Evolutionary conservation across 2,888 invertebrate species (phyloP), one percentile per base, ranked within the genome.

Genomic region (Petrolisthes cinctipes): DNA sequence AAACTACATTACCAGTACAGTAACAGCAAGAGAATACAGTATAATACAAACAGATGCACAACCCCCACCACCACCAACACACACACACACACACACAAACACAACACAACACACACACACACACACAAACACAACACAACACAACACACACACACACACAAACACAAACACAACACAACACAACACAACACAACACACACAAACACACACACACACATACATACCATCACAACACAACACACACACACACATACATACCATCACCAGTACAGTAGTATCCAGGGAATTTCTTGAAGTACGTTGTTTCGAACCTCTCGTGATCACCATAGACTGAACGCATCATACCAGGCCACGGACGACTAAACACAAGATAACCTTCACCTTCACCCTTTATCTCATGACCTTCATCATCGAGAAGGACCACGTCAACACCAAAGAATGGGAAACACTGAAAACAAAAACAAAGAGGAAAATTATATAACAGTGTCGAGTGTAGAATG

Each of bases 201-300:
- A 9, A 1, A 61, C 61, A 61, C 9, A 61, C 17, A 9, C 1
- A 11, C 61, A 11, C 1, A 61, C 11, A n/a, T n/a, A n/a, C n/a
- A n/a, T n/a, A n/a, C n/a, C n/a, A n/a, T n/a, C n/a, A n/a, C n/a
- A n/a, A n/a, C n/a, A n/a, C n/a, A n/a, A n/a, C n/a, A 23, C 9
- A 20, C 9, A 54, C 51, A 5, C 68, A 17, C 23, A 89, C 92
- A 89, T 54, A 86, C 81, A 76, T 53, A 89, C 98, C 99, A 93
- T 99, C 99, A 81, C 99, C 99, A 83, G 99, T 99, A 93, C 97
- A 98, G 93, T 99, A 99, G 93, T 96, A 99, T 85, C 99, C 99
- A 0, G 97, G 97, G 93, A 99, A 99, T 93, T 97, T 97, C 86
- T 96, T 95, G 94, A 99, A 99, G 93, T 99, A 99, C 0, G 98